Conservation (phyloP, 1,140 invertebrate species). For the Brachionus rubens region DNA sequence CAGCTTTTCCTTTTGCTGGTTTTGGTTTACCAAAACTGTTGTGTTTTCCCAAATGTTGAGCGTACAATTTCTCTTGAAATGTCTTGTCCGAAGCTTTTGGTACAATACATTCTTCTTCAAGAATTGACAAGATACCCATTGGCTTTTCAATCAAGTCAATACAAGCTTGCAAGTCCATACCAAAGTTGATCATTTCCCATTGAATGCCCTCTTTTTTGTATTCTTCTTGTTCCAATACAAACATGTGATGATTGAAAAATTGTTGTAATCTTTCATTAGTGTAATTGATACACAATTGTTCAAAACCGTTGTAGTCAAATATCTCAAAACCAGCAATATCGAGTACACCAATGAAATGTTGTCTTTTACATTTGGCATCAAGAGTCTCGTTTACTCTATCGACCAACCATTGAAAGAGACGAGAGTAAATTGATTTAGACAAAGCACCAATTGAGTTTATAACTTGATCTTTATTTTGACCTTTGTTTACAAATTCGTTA, state of each 20-base stretch:
- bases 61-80: constrained; percentile 92
- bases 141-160: constrained; percentile 99
- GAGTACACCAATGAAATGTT: constrained; percentile 97
- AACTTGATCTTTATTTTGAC: constrained; percentile 91
- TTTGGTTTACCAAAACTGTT: constrained; percentile 94
- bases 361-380: constrained; percentile 94
- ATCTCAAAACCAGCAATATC: constrained; percentile 99
- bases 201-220: constrained; percentile 96
- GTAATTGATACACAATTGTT: constrained; percentile 99
- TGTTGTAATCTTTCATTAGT: constrained; percentile 99
- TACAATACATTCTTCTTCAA: constrained; percentile 99
- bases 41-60: constrained; percentile 97
- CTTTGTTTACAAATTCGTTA: constrained; percentile 95
- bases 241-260: constrained; percentile 99
- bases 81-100: constrained; percentile 98
- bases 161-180: constrained; percentile 95
- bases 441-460: constrained; percentile 89
- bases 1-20: constrained; percentile 87
- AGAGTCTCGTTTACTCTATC: constrained; percentile 97
- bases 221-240: constrained; percentile 99
- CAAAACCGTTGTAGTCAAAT: constrained; percentile 99
- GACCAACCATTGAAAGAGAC: constrained; percentile 93
- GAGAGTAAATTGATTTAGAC: constrained; percentile 94
- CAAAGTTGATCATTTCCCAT: constrained; percentile 99
- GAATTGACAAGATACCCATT: constrained; percentile 99